Conservation (phyloP, 2,888 invertebrate species). For the Bombyx huttoni region DNA sequence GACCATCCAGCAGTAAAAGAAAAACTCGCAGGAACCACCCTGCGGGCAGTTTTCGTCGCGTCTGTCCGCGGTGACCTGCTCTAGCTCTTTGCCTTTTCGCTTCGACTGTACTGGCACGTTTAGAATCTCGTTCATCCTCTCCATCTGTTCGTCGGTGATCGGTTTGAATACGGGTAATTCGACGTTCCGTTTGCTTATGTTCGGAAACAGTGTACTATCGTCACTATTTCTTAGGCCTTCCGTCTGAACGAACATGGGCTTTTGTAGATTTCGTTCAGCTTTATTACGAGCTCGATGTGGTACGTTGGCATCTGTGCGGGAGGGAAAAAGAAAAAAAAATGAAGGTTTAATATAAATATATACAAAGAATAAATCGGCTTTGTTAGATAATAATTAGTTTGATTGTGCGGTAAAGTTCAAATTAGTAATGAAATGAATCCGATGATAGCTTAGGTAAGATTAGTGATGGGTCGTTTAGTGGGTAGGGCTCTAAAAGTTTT, state of each 20-base stretch:
- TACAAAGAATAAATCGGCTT: background rate
- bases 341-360: slow-evolving; percentile 14
- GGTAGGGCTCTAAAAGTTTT: no score
- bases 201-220: slow-evolving; percentile 32
- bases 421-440: background rate
- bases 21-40: slow-evolving; percentile 90
- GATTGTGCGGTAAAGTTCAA: background rate
- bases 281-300: slow-evolving; percentile 55
- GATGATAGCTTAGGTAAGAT: no score
- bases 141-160: slow-evolving; percentile 56
- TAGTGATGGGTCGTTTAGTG: no score
- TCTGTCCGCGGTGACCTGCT: slow-evolving; percentile 10
- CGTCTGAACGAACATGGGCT: slow-evolving; percentile 62
- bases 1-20: slow-evolving; percentile 92
- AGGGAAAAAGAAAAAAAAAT: slow-evolving; percentile 28
- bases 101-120: slow-evolving; percentile 30
- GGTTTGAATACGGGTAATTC: slow-evolving; percentile 54
- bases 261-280: slow-evolving; percentile 28
- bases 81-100: slow-evolving; percentile 34
- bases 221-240: slow-evolving; percentile 29
- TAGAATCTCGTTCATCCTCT: slow-evolving; percentile 47
- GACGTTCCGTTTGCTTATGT: slow-evolving; percentile 25
- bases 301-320: slow-evolving; percentile 61
- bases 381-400: background rate
- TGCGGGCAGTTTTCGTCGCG: slow-evolving; percentile 74